These are phyloP conservation scores for Acromyrmex heyeri DNA, from an alignment of 1,140 invertebrate species.

Conservation along the genomic window DNA sequence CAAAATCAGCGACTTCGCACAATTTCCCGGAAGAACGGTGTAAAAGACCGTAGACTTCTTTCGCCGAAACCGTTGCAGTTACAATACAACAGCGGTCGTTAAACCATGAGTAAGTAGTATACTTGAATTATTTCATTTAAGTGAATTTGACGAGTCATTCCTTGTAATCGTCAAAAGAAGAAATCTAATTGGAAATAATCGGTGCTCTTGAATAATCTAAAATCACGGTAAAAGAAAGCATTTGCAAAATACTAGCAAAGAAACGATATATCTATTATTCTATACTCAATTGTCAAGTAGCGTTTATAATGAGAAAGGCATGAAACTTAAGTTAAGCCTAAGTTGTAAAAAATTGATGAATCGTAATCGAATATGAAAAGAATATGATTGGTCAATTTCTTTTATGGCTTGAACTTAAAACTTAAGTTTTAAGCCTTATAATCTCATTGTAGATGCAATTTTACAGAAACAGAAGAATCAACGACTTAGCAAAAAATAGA, in stretches of 20 bases:
- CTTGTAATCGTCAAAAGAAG: not conserved
- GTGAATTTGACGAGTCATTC: not conserved
- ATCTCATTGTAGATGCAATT: too few relatives aligned
- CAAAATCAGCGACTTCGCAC: conserved; percentile 45
- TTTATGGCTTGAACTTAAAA: too few relatives aligned
- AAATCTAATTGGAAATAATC: not conserved
- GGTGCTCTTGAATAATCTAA: not conserved
- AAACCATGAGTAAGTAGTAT: not conserved
- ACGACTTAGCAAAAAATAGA: not conserved
- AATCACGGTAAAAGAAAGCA: not conserved
- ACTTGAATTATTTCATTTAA: not conserved
- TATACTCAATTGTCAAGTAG: not conserved
- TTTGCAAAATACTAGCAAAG: not conserved
- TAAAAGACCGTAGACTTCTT: conserved; percentile 31
- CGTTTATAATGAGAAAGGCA: too few relatives aligned
- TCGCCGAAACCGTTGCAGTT: conserved; percentile 24
- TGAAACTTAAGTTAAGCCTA: too few relatives aligned
- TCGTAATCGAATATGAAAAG: too few relatives aligned
- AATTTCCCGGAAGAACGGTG: conserved; percentile 39
- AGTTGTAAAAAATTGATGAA: too few relatives aligned
- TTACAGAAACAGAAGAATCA: not conserved
- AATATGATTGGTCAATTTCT: too few relatives aligned
- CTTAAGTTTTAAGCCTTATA: too few relatives aligned
- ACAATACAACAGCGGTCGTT: conserved; percentile 5
- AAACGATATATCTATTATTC: not conserved